Conservation (phyloP, 1,140 invertebrate species). For the Pygmarrhopalites habei region DNA sequence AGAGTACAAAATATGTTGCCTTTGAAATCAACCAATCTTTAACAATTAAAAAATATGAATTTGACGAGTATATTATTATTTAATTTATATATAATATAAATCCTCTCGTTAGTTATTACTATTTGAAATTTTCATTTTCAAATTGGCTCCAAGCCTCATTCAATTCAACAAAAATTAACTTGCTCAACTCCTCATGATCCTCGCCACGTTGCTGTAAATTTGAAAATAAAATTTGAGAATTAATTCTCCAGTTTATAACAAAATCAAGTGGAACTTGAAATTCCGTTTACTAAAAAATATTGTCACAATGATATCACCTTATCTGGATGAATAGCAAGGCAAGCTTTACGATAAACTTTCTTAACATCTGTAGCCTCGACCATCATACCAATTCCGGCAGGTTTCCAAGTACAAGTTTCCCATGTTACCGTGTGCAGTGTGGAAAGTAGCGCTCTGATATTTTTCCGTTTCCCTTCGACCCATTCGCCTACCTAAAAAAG, state of each 20-base stretch:
- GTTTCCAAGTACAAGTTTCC: constrained; percentile 86
- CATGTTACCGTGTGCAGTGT: constrained; percentile 90
- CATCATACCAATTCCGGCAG: constrained; percentile 88
- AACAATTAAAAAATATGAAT: too few relatives aligned
- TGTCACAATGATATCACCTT: too few relatives aligned
- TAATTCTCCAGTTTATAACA: constrained; percentile 41
- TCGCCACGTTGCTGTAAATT: constrained; percentile 69
- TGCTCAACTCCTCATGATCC: constrained; percentile 82
- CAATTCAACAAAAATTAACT: constrained; percentile 96
- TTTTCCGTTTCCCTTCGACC: constrained; percentile 92
- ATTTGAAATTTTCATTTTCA: too few relatives aligned
- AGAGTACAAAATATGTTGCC: too few relatives aligned
- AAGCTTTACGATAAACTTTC: constrained; percentile 90
- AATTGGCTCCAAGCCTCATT: constrained; percentile 98
- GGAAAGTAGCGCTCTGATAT: constrained; percentile 89
- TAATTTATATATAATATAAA: too few relatives aligned
- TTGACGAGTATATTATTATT: too few relatives aligned
- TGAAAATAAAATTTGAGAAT: too few relatives aligned
- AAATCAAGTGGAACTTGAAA: constrained; percentile 12
- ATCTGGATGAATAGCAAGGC: constrained; percentile 94
- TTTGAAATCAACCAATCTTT: too few relatives aligned
- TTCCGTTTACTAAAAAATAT: too few relatives aligned
- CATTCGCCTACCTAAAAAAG: constrained; percentile 60
- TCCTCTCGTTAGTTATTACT: too few relatives aligned
- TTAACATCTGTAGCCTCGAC: constrained; percentile 87